Evolutionary conservation across 2,113 vertebrate genomes (phyloP), one percentile per base, ranked within the genome.

Genomic region (Lethenteron reissneri): DNA sequence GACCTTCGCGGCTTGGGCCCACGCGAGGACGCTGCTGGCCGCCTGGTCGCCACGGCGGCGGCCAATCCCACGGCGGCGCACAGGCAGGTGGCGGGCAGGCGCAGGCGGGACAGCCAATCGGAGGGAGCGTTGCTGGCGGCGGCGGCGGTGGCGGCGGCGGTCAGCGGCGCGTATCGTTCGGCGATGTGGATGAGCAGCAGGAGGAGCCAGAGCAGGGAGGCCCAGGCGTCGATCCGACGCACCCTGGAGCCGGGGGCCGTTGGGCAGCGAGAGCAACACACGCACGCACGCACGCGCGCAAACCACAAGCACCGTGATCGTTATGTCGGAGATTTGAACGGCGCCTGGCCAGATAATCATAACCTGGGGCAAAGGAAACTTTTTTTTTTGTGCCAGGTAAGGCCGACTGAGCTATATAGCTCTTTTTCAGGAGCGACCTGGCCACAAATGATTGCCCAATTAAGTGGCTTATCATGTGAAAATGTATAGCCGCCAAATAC

Each of bases 1-100:
- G 88, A 99, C 92, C 94, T 97, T 91, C 86, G 87, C 78, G 88
- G 85, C 82, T 85, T 85, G 80, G 74, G 75, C 86, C 88, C 87
- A 82, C 88, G 82, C 6, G 79, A 82, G 80, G 84, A 82, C 4
- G 77, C 79, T 0, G 87, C n/a, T 2, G 64, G 76, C 74, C 89
- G 95, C 79, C 79, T 82, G 1, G 87, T 94, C 73, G 90, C 87
- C 79, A 90, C 82, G 0, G 92, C 87, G 9, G 90, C 89, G 0
- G 86, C 85, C 76, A 95, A 86, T 78, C 88, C 87, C 79, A 92
- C 84, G 69, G 95, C 79, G 81, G 91, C 95, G 82, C 92, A 97
- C 75, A 95, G 76, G 78, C 83, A 83, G 0, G 84, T 79, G 76
- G 79, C 78, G 73, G 83, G 75, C 58, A 91, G 80, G 77, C 88